Evolutionary conservation across 2,113 vertebrate genomes (phyloP), one percentile per base, ranked within the genome.

Genomic region (Leptobrachium leishanense): DNA sequence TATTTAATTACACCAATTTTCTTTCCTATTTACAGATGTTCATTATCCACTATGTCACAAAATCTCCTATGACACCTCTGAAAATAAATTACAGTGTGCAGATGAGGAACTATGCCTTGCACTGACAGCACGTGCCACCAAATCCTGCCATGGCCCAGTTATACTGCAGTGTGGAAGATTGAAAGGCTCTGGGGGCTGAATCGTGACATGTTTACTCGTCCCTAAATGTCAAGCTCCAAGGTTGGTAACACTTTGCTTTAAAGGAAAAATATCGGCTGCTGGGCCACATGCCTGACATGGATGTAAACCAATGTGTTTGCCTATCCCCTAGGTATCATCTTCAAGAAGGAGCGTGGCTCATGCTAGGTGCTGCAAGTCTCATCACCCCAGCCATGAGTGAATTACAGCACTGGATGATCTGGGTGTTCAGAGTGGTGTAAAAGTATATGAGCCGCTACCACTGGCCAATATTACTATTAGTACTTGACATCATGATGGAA

Each of bases 11-110:
- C 39, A 68, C 64, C 40, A 43, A 59, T 53, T 31, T 68, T 68
- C 46, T 65, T 57, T 76, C 31, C 53, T 39, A 57, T 76, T 66
- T 59, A 76, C 75, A 65, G 68, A 76, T 68, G 43, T 76, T 12
- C 55, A 57, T 12, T 57, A 57, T 57, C 20, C 20, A 31, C 20
- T 31, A 57, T 57, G 3, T 57, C 13, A 57, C 55, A 1, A 57
- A 8, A 15, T 12, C 55, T 15, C 55, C 55, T 57, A 57, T 2
- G 9, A 12, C 46, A 50, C 46, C 4, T 50, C 8, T 4, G 46
- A 50, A 50, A 31, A 53, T 53, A 53, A 53, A 57, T 15, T 1
- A 11, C 55, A 3, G 55, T 57, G 55, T 1, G 10, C 13, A 15
- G 10, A 53, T 53, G 5, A 53, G 50, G 50, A 5, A 12, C 9